These are phyloP conservation scores for Stenichneumon culpator DNA, from an alignment of 2,888 invertebrate genomes.

Conservation along the genomic window DNA sequence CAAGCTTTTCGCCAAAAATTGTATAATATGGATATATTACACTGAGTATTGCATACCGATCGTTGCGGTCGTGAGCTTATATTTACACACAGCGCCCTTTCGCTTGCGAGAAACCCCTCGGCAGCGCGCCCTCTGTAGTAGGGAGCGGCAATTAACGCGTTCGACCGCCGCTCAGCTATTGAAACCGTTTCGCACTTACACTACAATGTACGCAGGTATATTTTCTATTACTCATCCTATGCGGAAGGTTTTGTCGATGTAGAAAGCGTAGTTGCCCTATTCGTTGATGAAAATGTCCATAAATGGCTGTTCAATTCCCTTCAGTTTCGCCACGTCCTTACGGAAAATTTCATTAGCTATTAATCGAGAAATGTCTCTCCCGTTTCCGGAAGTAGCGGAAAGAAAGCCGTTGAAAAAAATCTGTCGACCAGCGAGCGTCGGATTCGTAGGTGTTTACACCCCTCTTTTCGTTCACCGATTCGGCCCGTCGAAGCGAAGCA, in stretches of 20 bases:
- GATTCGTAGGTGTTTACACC: constrained; percentile 60
- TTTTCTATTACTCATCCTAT: not conserved
- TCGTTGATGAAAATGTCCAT: not conserved
- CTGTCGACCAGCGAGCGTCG: not conserved
- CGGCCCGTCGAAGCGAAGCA: constrained; percentile 51
- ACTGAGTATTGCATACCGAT: constrained; percentile 27
- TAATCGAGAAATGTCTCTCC: not conserved
- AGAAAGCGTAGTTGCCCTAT: not conserved
- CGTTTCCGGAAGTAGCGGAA: not conserved
- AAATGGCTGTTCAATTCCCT: not conserved
- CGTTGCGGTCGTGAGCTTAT: not conserved
- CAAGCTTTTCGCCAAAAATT: constrained; percentile 32
- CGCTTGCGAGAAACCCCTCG: constrained; percentile 10
- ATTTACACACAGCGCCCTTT: not conserved
- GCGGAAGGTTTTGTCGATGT: not conserved
- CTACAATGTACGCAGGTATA: not conserved
- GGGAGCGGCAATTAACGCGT: not conserved
- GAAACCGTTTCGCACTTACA: not conserved
- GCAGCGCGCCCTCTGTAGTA: not conserved
- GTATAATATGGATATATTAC: constrained; percentile 70
- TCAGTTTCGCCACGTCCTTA: not conserved
- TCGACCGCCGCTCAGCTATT: not conserved
- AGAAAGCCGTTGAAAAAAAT: not conserved
- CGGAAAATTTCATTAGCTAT: not conserved
- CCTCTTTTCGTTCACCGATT: constrained; percentile 60